Conservation (phyloP, 2,113 vertebrate genomes). For the Chaetodon trifascialis region DNA sequence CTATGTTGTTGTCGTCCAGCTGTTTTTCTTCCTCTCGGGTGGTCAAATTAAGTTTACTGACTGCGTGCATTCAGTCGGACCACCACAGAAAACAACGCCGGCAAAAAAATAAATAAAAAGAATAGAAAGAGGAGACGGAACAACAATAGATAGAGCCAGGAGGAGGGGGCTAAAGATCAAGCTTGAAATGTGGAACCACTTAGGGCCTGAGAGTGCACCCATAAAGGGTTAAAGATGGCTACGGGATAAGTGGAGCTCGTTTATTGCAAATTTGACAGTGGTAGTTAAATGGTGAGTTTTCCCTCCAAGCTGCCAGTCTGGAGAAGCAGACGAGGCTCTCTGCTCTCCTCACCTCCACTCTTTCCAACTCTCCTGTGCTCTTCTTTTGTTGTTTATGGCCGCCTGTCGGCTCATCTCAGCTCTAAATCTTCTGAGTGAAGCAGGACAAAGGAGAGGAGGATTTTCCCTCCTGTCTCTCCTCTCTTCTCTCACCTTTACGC, state of each 20-base stretch:
- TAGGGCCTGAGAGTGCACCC: constrained; percentile 50
- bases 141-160: constrained; percentile 45
- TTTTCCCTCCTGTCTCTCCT: background rate
- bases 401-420: constrained; percentile 30
- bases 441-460: constrained; percentile 34
- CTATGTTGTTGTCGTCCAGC: constrained; percentile 22
- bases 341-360: constrained; percentile 29
- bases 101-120: constrained; percentile 4
- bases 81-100: constrained; percentile 41
- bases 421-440: constrained; percentile 29
- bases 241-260: constrained; percentile 77
- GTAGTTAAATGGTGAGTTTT: constrained; percentile 73
- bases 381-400: constrained; percentile 18
- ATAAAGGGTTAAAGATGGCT: constrained; percentile 80
- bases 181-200: constrained; percentile 75
- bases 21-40: constrained; percentile 40
- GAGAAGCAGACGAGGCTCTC: constrained; percentile 38
- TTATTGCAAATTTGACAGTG: constrained; percentile 77
- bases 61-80: constrained; percentile 34
- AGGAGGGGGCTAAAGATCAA: constrained; percentile 47
- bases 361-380: constrained; percentile 20
- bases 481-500: constrained; percentile 3
- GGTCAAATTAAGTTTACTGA: constrained; percentile 52
- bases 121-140: constrained; percentile 46
- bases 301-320: constrained; percentile 63